Evolutionary conservation across 2,113 vertebrate genomes (phyloP).

Genomic region (Geococcyx californianus): DNA sequence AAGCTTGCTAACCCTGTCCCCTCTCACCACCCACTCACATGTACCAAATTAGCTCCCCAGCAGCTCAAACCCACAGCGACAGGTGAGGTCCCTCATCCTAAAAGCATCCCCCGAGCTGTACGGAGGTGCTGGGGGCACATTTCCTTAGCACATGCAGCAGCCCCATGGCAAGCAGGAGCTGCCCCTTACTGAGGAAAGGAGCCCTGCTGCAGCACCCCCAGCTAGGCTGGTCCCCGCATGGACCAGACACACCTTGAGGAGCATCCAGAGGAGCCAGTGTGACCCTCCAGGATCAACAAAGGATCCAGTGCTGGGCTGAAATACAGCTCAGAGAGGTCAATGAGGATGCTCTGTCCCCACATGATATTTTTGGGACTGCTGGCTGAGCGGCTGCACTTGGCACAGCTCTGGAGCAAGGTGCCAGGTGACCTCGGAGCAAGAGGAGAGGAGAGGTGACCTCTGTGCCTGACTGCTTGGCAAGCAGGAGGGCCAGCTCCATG

Average conservation of each 20-base stretch:
- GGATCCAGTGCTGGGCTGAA: not conserved
- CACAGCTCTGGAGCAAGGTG: not conserved
- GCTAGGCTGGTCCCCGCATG: not conserved
- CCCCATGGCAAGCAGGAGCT: not conserved
- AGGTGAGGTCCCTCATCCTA: not conserved
- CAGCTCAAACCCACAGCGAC: fast-evolving
- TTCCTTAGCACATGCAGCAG: not conserved
- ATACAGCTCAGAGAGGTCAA: not conserved
- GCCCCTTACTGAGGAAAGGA: fast-evolving
- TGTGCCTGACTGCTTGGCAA: not conserved
- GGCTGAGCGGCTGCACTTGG: not conserved
- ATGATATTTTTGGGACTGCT: not conserved
- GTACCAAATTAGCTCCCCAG: not conserved
- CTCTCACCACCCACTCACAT: fast-evolving
- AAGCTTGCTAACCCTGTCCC: not conserved
- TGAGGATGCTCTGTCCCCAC: not conserved
- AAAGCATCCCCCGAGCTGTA: fast-evolving
- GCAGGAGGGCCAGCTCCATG: not conserved
- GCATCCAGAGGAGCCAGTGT: not conserved
- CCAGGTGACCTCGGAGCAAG: not conserved
- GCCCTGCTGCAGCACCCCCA: not conserved
- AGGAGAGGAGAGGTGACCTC: not conserved
- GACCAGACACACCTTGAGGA: fast-evolving
- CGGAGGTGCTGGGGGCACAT: not conserved
- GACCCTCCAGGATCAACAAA: not conserved